Evolutionary conservation across 2,797 vertebrate genomes (phyloP).

Genomic region (Semaprochilodus insignis): DNA sequence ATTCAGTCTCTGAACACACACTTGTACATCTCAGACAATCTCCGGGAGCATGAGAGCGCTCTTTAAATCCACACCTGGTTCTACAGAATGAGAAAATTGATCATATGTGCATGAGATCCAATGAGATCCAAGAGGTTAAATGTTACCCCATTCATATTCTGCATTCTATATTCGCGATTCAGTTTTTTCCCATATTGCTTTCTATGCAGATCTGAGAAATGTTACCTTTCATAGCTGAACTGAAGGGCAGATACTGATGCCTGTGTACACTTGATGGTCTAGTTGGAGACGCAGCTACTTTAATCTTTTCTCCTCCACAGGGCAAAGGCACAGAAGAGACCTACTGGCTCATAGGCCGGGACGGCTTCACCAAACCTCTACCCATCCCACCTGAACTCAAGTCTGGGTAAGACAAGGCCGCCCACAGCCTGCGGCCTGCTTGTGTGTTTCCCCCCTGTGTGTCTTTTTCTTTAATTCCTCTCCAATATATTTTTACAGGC

Average conservation of each 20-base stretch:
- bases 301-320: constrained; percentile 63
- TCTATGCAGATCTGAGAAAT: neutral
- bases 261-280: neutral
- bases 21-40: neutral
- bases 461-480: constrained; percentile 66
- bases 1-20: too few relatives aligned
- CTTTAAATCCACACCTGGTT: neutral
- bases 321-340: constrained; percentile 89
- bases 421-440: constrained; percentile 40
- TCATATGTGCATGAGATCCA: neutral
- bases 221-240: too few relatives aligned
- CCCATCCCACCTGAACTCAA: constrained; percentile 84
- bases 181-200: neutral
- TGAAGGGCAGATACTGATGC: neutral
- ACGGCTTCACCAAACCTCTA: constrained; percentile 88
- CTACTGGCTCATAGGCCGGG: constrained; percentile 89
- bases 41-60: neutral
- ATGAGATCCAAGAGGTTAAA: neutral
- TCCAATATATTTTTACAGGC: constrained; percentile 72
- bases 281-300: neutral
- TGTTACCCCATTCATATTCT: neutral
- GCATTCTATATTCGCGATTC: neutral
- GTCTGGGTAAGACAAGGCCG: constrained; percentile 72
- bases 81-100: neutral
- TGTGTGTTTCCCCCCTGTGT: constrained; percentile 48